These are phyloP conservation scores for Acrobeloides nanus DNA, from an alignment of 2,888 invertebrate genomes.

Conservation along the genomic window DNA sequence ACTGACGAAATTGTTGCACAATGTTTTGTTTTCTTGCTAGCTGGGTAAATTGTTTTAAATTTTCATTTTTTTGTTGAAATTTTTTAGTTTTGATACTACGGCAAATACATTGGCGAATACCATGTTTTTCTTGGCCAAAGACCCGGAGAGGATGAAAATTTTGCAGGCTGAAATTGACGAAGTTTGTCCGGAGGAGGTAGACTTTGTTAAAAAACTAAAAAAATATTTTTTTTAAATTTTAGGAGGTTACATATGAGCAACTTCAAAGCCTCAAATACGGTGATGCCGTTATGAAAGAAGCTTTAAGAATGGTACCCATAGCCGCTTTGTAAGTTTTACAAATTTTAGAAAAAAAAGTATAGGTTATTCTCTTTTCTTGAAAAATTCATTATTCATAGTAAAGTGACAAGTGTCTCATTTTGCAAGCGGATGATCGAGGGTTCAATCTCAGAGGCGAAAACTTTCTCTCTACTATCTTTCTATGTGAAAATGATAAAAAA, in stretches of 20 bases:
- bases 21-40: conserved; percentile 39
- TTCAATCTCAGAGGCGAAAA: too few relatives aligned
- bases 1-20: conserved; percentile 35
- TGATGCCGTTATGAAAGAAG: conserved; percentile 24
- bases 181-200: conserved; percentile 37
- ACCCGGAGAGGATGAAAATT: conserved; percentile 48
- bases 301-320: conserved; percentile 17
- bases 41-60: conserved; percentile 23
- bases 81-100: conserved; percentile 56
- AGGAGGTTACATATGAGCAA: conserved; percentile 18
- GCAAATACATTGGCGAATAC: conserved; percentile 57
- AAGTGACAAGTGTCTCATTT: too few relatives aligned
- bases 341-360: background rate
- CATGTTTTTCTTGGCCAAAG: conserved; percentile 56
- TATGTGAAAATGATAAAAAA: too few relatives aligned
- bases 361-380: background rate
- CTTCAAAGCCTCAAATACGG: conserved; percentile 12
- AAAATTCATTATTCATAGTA: background rate
- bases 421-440: too few relatives aligned
- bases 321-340: conserved; percentile 19
- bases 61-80: background rate
- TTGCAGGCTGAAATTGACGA: conserved; percentile 34
- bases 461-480: too few relatives aligned
- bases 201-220: background rate
- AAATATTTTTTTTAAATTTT: background rate